Evolutionary conservation across 2,888 invertebrate genomes (phyloP).

Genomic region (Druceiella hillmani): DNA sequence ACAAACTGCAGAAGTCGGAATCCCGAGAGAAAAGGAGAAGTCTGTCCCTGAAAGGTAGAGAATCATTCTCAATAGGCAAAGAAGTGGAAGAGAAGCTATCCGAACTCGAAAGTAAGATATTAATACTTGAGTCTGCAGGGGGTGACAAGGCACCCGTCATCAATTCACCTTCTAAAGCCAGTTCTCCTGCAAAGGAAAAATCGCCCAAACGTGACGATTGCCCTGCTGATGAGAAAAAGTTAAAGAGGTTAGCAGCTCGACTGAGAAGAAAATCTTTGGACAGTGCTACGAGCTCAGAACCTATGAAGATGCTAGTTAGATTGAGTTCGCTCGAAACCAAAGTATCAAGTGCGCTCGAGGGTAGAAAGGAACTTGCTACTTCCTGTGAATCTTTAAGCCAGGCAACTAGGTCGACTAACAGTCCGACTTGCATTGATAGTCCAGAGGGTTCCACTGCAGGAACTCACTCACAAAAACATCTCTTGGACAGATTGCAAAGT

Average conservation of each 20-base stretch:
- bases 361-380: slow-evolving; percentile 42
- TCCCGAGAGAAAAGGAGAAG: slow-evolving; percentile 74
- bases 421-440: slow-evolving; percentile 33
- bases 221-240: slow-evolving; percentile 44
- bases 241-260: slow-evolving; percentile 50
- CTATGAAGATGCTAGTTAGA: slow-evolving; percentile 73
- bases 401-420: slow-evolving; percentile 38
- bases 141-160: slow-evolving; percentile 41
- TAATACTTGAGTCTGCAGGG: slow-evolving; percentile 58
- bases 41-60: slow-evolving; percentile 75
- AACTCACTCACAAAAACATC: slow-evolving; percentile 49
- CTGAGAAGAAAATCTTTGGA: slow-evolving; percentile 72
- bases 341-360: slow-evolving; percentile 57
- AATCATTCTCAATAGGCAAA: slow-evolving; percentile 73
- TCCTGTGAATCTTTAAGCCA: slow-evolving; percentile 55
- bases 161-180: slow-evolving; percentile 46
- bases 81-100: slow-evolving; percentile 80
- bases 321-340: slow-evolving; percentile 73
- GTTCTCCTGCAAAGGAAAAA: slow-evolving; percentile 51
- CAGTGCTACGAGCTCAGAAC: slow-evolving; percentile 71
- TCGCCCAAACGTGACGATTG: slow-evolving; percentile 45
- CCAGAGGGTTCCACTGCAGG: slow-evolving; percentile 37
- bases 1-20: slow-evolving; percentile 73
- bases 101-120: slow-evolving; percentile 75
- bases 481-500: slow-evolving; percentile 54